phyloP scores from a whole-genome alignment of 1,140 invertebrate species.

The Drosophila rufa region DNA sequence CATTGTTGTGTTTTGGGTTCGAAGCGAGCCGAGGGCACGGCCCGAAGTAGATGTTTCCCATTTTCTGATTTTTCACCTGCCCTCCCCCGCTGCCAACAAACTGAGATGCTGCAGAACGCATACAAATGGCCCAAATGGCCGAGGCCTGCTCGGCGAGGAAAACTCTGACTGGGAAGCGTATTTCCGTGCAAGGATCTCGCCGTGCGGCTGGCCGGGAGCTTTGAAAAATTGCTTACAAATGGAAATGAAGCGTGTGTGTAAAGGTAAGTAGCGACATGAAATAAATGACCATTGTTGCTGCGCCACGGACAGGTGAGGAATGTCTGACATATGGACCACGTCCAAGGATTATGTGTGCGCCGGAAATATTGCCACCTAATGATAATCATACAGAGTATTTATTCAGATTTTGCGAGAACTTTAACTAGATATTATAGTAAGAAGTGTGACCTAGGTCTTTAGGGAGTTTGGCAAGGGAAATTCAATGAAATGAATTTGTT shows the following conservation, averaged over 20 bases:
- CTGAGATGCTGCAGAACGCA: conserved; percentile 45
- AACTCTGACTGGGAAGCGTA: conserved; percentile 31
- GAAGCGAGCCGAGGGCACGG: conserved; percentile 40
- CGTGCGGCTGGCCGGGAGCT: conserved; percentile 17
- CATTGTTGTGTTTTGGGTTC: conserved; percentile 77
- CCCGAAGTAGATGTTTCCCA: conserved; percentile 11
- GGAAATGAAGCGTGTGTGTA: conserved; percentile 68
- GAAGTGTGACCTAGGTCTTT: not conserved
- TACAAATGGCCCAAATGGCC: conserved; percentile 48
- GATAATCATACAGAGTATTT: conserved; percentile 17
- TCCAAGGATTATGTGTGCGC: conserved; percentile 24
- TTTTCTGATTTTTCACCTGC: conserved; percentile 7
- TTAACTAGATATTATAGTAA: not conserved
- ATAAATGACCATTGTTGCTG: conserved; percentile 50
- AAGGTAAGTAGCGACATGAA: conserved; percentile 53
- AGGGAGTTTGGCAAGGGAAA: not conserved
- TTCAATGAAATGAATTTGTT: not conserved
- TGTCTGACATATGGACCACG: conserved; percentile 46
- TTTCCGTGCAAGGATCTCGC: conserved; percentile 24
- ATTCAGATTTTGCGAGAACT: conserved; percentile 12
- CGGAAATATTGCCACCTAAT: conserved; percentile 14
- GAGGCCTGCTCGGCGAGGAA: conserved; percentile 14
- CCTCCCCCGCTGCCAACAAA: not conserved
- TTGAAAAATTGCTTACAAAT: conserved; percentile 70
- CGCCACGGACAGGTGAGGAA: conserved; percentile 42